These are phyloP conservation scores for Carassius auratus DNA, from an alignment of 2,113 vertebrate species.

Conservation along the genomic window DNA sequence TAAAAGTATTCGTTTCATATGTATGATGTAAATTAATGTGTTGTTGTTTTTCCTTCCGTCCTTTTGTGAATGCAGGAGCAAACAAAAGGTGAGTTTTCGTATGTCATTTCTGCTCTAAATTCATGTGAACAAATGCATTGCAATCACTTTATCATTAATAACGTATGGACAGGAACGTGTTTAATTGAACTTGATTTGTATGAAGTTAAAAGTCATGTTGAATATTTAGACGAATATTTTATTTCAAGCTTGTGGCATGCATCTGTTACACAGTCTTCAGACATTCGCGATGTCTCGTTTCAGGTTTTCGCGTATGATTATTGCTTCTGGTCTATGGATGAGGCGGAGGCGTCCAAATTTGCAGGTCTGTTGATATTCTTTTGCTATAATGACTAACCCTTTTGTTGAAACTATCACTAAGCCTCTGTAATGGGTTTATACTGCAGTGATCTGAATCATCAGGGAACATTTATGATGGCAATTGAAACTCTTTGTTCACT, in stretches of 20 bases:
- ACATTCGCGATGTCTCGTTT: background rate
- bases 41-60: background rate
- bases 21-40: too few relatives aligned
- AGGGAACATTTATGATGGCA: background rate
- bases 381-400: background rate
- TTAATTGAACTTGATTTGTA: too few relatives aligned
- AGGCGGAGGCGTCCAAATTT: conserved; percentile 85
- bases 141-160: background rate
- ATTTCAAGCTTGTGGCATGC: background rate
- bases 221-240: too few relatives aligned
- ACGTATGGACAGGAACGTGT: background rate
- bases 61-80: conserved; percentile 61
- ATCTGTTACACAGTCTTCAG: background rate
- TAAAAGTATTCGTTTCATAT: too few relatives aligned
- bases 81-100: conserved; percentile 71
- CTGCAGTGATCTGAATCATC: background rate
- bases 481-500: background rate
- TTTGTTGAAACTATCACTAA: background rate
- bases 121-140: background rate
- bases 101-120: background rate
- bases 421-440: background rate
- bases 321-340: conserved; percentile 98
- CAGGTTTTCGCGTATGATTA: conserved; percentile 96
- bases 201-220: too few relatives aligned
- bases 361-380: conserved; percentile 78